Percentiles rank a stretch among this genome's conserved stretches.
Evolutionary conservation across 2,797 vertebrate species (phyloP).

Genomic region (Borostomias antarcticus): DNA sequence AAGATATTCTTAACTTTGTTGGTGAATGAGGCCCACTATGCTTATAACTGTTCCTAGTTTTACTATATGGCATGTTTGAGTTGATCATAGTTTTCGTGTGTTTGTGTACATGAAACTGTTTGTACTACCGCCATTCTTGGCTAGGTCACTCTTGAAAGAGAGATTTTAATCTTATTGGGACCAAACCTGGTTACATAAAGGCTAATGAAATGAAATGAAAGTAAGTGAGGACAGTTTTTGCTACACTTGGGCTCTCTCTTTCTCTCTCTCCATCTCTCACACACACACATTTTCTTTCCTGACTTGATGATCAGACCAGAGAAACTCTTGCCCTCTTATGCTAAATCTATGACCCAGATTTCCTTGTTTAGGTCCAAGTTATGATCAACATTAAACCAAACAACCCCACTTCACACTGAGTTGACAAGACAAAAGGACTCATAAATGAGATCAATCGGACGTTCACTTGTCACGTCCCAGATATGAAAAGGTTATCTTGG

Average conservation of each 20-base stretch:
- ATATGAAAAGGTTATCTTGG: conserved; percentile 70
- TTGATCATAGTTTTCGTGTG: too few species aligned
- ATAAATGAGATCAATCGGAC: conserved; percentile 53
- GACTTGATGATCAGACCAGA: not conserved
- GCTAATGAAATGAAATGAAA: too few species aligned
- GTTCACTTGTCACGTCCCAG: too few species aligned
- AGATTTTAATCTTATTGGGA: too few species aligned
- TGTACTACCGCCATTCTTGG: too few species aligned
- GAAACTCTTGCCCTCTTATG: not conserved
- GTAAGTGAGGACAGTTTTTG: not conserved
- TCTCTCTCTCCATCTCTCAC: not conserved
- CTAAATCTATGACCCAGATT: not conserved
- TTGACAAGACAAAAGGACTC: not conserved
- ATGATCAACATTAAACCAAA: not conserved
- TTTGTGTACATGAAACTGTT: too few species aligned
- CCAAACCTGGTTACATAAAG: too few species aligned
- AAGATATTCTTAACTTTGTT: too few species aligned
- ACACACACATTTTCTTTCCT: not conserved
- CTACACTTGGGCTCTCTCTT: not conserved
- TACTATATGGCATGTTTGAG: too few species aligned
- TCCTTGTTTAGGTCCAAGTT: not conserved
- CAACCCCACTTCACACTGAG: not conserved
- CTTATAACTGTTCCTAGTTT: too few species aligned
- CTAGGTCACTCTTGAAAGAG: too few species aligned
- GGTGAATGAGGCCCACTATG: too few species aligned